phyloP scores from a whole-genome alignment of 2,113 vertebrate species.

The Cranoglanis bouderius region DNA sequence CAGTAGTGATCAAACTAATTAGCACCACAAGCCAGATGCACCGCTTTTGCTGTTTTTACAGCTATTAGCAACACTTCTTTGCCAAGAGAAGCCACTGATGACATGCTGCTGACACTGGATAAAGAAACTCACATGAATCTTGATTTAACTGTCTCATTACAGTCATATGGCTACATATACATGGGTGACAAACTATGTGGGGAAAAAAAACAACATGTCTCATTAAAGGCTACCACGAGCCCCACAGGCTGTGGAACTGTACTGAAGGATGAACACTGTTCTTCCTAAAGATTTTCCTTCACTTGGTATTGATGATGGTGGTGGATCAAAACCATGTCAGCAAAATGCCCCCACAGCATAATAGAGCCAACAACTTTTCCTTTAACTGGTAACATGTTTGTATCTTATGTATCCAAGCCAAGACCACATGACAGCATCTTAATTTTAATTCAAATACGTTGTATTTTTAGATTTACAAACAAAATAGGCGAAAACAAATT shows the following conservation, averaged over 20 bases:
- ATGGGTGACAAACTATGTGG: background rate
- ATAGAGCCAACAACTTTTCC: background rate
- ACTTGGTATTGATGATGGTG: background rate
- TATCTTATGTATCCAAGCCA: background rate
- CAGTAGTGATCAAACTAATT: slow-evolving; percentile 9
- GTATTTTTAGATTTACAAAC: background rate
- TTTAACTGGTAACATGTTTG: background rate
- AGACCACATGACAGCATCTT: background rate
- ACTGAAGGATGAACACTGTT: background rate
- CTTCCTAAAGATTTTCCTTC: background rate
- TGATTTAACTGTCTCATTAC: slow-evolving; percentile 2
- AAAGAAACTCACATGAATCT: background rate
- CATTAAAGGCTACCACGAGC: background rate
- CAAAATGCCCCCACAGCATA: background rate
- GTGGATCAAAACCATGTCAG: background rate
- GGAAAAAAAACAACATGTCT: background rate
- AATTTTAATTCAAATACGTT: background rate
- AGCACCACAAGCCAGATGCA: background rate
- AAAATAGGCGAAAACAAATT: background rate
- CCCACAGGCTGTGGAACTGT: background rate
- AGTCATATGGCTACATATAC: background rate
- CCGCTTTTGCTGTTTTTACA: background rate
- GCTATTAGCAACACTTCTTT: slow-evolving; percentile 7
- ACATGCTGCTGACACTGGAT: slow-evolving; percentile 4
- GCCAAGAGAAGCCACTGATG: background rate